Evolutionary conservation across 1,140 invertebrate genomes (phyloP).

Genomic region (Anadara kagoshimensis): DNA sequence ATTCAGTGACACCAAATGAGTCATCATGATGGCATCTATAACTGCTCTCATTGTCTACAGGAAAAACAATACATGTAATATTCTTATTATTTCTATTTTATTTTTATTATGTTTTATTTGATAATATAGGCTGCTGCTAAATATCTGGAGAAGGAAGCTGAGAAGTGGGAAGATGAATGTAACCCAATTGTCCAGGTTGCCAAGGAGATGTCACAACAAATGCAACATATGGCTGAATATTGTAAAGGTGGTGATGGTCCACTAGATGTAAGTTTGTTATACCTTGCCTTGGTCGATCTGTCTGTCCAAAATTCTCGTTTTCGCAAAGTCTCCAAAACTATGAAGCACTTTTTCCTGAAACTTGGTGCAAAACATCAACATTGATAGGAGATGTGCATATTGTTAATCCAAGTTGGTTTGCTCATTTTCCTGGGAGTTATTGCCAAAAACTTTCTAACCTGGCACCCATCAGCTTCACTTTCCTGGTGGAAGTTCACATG

Average conservation of each 20-base stretch:
- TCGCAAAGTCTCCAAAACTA: too few relatives aligned
- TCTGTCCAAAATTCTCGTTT: too few relatives aligned
- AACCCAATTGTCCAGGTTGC: constrained; percentile 56
- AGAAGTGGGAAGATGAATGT: constrained; percentile 55
- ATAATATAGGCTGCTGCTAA: constrained; percentile 43
- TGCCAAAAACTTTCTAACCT: too few relatives aligned
- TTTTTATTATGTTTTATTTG: not conserved
- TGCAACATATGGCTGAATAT: constrained; percentile 51
- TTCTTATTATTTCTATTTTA: not conserved
- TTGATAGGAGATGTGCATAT: too few relatives aligned
- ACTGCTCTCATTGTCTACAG: not conserved
- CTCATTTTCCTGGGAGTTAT: too few relatives aligned
- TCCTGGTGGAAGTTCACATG: too few relatives aligned
- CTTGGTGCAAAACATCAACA: too few relatives aligned
- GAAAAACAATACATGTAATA: not conserved
- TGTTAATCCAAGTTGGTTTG: too few relatives aligned
- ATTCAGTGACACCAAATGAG: not conserved
- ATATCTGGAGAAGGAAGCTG: constrained; percentile 47
- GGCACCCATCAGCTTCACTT: too few relatives aligned
- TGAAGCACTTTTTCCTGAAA: too few relatives aligned
- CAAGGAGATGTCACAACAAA: constrained; percentile 50
- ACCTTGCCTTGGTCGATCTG: too few relatives aligned
- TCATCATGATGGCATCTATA: not conserved
- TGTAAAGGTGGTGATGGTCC: constrained; percentile 31
- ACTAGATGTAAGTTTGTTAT: constrained; percentile 44